Percentiles rank a stretch among this genome's conserved stretches.
These are phyloP conservation scores for Spisula subtruncata DNA, from an alignment of 2,888 invertebrate genomes.

Conservation along the genomic window DNA sequence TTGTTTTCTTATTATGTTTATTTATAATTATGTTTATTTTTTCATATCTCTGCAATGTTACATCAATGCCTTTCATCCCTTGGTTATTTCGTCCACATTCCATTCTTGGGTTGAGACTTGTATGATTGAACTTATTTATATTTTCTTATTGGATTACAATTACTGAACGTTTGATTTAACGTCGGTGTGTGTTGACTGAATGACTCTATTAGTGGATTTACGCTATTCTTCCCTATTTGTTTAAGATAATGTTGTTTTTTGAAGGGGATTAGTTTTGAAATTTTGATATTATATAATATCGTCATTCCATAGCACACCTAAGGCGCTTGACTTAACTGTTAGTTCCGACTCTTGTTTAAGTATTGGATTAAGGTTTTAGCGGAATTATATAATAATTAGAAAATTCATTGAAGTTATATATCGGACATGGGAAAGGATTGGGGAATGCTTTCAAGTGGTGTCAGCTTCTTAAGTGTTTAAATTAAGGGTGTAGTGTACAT, in stretches of 20 bases:
- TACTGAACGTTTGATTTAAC: constrained; percentile 10
- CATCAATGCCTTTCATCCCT: background rate
- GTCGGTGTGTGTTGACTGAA: background rate
- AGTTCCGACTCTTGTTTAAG: constrained; percentile 6
- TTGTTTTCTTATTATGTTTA: background rate
- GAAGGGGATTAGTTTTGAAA: background rate
- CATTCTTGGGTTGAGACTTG: background rate
- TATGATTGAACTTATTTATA: background rate
- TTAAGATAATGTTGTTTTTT: constrained; percentile 15
- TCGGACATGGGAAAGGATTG: background rate
- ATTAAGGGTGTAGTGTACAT: background rate
- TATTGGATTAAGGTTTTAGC: constrained; percentile 21
- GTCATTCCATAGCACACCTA: constrained; percentile 18
- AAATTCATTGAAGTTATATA: background rate
- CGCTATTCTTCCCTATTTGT: background rate
- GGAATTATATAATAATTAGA: background rate
- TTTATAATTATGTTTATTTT: background rate
- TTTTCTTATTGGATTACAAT: constrained; percentile 16
- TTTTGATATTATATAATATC: background rate
- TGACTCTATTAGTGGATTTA: background rate
- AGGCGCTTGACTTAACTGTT: constrained; percentile 10
- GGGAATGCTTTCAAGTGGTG: constrained; percentile 2
- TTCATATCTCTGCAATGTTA: background rate
- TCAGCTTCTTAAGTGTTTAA: constrained; percentile 8
- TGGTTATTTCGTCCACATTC: background rate